phyloP scores from a whole-genome alignment of 1,140 invertebrate genomes.

The Diachasmimorpha longicaudata region DNA sequence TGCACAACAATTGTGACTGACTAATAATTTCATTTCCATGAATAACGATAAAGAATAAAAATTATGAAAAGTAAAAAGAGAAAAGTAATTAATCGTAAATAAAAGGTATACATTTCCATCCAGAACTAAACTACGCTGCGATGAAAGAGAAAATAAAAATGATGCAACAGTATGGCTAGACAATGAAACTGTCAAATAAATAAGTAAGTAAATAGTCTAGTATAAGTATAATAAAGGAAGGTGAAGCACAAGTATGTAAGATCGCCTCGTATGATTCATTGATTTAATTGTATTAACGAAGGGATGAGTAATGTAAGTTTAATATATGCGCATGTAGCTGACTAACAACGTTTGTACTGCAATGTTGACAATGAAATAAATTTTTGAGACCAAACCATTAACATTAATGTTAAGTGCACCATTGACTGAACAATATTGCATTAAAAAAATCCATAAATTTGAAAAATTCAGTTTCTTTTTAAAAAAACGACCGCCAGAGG shows the following conservation, averaged over 20 bases:
- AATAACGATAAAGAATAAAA: conserved; percentile 11
- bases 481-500: too few relatives aligned
- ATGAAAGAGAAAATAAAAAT: conserved; percentile 8
- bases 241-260: conserved; percentile 28
- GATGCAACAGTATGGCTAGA: background rate
- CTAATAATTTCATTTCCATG: background rate
- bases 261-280: conserved; percentile 27
- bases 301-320: conserved; percentile 35
- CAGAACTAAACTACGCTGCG: conserved; percentile 21
- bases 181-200: conserved; percentile 19
- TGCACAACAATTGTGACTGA: background rate
- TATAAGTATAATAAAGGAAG: background rate
- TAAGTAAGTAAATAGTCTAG: background rate
- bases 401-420: too few relatives aligned
- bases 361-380: conserved; percentile 50
- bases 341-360: conserved; percentile 48
- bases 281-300: conserved; percentile 32
- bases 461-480: too few relatives aligned
- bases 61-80: conserved; percentile 2
- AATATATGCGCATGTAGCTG: conserved; percentile 45
- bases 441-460: too few relatives aligned
- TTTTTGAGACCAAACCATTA: conserved; percentile 36
- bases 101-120: conserved; percentile 31
- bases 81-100: conserved; percentile 21
- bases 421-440: too few relatives aligned